Percentiles rank a stretch among this genome's conserved stretches.
These are phyloP conservation scores for Eilema depressum DNA, from an alignment of 2,888 invertebrate genomes.

Conservation along the genomic window DNA sequence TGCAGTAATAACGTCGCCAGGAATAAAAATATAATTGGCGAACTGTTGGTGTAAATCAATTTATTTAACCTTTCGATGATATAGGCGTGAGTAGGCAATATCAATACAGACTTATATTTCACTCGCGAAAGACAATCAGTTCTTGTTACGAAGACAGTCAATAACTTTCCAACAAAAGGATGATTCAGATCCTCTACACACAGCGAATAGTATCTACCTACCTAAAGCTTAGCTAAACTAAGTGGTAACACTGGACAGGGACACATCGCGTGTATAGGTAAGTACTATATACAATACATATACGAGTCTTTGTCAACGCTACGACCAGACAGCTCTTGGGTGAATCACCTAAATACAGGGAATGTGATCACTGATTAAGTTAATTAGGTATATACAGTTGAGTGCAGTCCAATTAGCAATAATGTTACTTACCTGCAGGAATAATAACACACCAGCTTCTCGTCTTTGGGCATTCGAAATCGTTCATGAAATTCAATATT, in stretches of 20 bases:
- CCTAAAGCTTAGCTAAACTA: background rate
- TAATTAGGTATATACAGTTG: constrained; percentile 5
- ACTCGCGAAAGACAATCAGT: background rate
- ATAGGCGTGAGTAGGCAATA: no score
- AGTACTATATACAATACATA: no score
- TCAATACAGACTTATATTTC: background rate
- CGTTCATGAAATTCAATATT: constrained; percentile 94
- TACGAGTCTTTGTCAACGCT: constrained; percentile 18
- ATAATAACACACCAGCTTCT: constrained; percentile 98
- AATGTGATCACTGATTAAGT: constrained; percentile 12
- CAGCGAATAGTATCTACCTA: background rate
- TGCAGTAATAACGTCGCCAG: no score
- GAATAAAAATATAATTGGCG: no score
- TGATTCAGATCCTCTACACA: constrained; percentile 3
- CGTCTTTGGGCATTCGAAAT: constrained; percentile 96
- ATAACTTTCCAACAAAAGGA: constrained; percentile 11
- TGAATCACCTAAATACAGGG: constrained; percentile 22
- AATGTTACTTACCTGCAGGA: constrained; percentile 94
- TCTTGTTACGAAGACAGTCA: background rate
- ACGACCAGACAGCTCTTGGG: constrained; percentile 11
- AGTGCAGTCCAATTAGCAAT: constrained; percentile 23
- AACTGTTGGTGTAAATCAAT: no score
- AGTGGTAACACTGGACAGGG: no score
- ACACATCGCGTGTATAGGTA: constrained; percentile 17
- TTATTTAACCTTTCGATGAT: no score